Evolutionary conservation across 92 coral and sea anemone genomes (phyloP), one percentile per base, ranked within the genome.

Genomic region (Pocillopora meandrina): DNA sequence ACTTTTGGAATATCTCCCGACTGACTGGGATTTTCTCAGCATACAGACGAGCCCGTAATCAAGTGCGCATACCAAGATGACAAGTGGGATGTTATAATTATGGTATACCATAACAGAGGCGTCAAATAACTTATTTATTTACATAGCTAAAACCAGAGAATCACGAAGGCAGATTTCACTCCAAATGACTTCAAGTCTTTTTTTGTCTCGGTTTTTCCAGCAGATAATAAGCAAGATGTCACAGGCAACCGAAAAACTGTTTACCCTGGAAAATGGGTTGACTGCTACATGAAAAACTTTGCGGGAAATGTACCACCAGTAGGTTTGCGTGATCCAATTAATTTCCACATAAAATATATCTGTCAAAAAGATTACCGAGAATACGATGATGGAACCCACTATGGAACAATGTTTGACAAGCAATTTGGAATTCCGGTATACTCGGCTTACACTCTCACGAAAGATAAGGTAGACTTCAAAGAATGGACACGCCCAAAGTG

Each of bases 321-420:
- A 1, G 81, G 81, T 9, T 35, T 76, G 12, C 67, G 68, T 1
- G 1, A 9, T 6, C 2, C 42, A 55, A 1, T 17, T 10, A 2
- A 17, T 11, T 1, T 1, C 14, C 3, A 20, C 11, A 58, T 75
- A 26, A 34, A 19, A 18, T 60, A 76, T 34, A 61, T 76, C 81
- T 76, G 81, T 10, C 81, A 76, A n/a, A 20, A 10, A 31, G 19
- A 17, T 18, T 6, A 35, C 17, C 36, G 1, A 1, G 36, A 67
- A 0, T 47, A 42, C 52, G 52, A 42, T 3, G 52, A 12, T 17
- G 10, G 14, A 2, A 18, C 56, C 57, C 61, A 33, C 70, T 76
- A 61, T 56, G 81, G 56, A 5, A 76, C 81, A 16, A 76, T 76
- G 81, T 76, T 76, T 17, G 81, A 76, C 61, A 31, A 76, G 61